Evolutionary conservation across 2,113 vertebrate genomes (phyloP).

Genomic region (Sylvilagus bachmani): DNA sequence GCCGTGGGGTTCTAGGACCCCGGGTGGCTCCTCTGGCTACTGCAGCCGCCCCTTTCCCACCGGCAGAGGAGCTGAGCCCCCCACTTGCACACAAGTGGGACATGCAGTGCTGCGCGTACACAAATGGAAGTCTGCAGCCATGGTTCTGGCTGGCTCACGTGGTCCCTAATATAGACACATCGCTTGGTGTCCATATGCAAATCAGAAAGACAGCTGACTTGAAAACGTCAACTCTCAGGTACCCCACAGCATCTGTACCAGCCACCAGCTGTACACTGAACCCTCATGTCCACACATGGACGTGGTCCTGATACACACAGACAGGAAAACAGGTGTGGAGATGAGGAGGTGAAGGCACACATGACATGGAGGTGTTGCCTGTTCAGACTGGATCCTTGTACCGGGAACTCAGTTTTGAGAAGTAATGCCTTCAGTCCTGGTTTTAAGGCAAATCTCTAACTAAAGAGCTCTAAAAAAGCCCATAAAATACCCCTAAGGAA

Average conservation of each 20-base stretch:
- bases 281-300: background rate
- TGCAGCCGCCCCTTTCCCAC: accelerated
- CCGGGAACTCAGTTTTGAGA: background rate
- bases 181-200: background rate
- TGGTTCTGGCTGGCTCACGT: accelerated
- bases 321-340: accelerated
- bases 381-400: no score
- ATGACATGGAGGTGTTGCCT: background rate
- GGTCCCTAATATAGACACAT: background rate
- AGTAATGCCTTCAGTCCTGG: background rate
- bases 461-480: background rate
- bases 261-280: accelerated
- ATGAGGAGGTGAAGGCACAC: accelerated
- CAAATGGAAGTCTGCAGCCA: background rate
- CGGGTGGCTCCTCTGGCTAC: no score
- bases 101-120: accelerated
- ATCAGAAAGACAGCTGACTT: background rate
- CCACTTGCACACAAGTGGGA: background rate
- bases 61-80: no score
- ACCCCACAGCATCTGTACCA: accelerated
- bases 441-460: background rate
- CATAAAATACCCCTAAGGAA: background rate
- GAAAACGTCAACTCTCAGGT: background rate
- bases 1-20: background rate
- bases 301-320: no score